A percentile compares a stretch with the other conserved stretches of the same genome.
Conservation (phyloP, 2,888 invertebrate genomes). For the Yponomeuta sedellus region DNA sequence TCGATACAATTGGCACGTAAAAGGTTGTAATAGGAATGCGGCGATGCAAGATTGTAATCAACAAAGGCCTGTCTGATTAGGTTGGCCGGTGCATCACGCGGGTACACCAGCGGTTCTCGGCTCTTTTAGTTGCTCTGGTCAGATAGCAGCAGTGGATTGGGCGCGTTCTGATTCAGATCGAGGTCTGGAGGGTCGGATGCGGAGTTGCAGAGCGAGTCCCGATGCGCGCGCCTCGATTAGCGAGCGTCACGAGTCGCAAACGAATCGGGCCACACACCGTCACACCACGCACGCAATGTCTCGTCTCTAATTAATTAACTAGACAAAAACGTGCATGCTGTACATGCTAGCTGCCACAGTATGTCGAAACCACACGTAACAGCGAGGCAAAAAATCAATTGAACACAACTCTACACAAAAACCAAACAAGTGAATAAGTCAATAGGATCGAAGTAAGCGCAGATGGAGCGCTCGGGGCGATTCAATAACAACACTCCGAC, state of each 20-base stretch:
- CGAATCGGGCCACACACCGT: constrained; percentile 26
- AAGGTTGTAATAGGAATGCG: constrained; percentile 52
- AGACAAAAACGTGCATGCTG: constrained; percentile 17
- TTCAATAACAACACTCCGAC: constrained; percentile 49
- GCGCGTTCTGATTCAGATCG: constrained; percentile 65
- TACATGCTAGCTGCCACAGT: constrained; percentile 13
- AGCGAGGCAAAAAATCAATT: constrained; percentile 22
- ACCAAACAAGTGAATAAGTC: constrained; percentile 29
- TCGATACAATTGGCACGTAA: constrained; percentile 56
- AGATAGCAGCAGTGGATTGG: constrained; percentile 48
- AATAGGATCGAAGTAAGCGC: constrained; percentile 36
- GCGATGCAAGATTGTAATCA: constrained; percentile 51
- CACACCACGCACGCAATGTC: constrained; percentile 24
- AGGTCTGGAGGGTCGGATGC: constrained; percentile 55
- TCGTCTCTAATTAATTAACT: constrained; percentile 20
- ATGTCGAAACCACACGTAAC: constrained; percentile 12
- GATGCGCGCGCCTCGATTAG: constrained; percentile 51
- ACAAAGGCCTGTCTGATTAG: constrained; percentile 26
- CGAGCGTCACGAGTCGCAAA: constrained; percentile 40
- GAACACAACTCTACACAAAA: constrained; percentile 23
- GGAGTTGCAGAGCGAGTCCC: constrained; percentile 34
- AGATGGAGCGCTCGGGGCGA: constrained; percentile 35
- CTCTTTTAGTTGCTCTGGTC: constrained; percentile 40
- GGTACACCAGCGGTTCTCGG: constrained; percentile 27
- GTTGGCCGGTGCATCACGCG: constrained; percentile 22